Base-by-base conservation (phyloP, 2,888 invertebrate genomes). In the Isotomurus palustris region DNA sequence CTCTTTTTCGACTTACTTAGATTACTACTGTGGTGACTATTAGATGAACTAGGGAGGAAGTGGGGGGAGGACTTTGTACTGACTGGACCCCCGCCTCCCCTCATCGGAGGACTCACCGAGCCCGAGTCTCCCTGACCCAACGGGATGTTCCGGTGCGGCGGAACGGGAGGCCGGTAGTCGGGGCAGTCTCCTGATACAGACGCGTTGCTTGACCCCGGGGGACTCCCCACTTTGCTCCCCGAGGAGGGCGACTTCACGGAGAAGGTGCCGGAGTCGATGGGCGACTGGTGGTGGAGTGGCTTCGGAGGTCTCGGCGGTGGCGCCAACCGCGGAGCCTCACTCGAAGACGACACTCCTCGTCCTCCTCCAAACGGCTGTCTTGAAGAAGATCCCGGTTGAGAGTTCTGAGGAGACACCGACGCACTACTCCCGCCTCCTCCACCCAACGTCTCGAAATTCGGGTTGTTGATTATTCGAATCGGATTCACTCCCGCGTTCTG, bases 151-250 rank as follows among this genome's bases (percentile, higher is more conserved):
- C 90, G 80, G 74, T 91, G 91, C 28, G 89, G 91, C 22, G 91
- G 91, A 55, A 91, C 88, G n/a, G 90, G 90, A 3, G 91, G 90
- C 69, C 86, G 82, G 77, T 91, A 90, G 67, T 88, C 87, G 71
- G 83, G 83, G 52, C 63, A 57, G 72, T 79, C 75, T 53, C 62
- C 56, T 53, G 60, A 28, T 53, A 27, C 36, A 36, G 35, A 41
- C 36, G 57, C 58, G 35, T 25, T 49, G 14, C 47, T 19, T 14
- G 56, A 67, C 80, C 81, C 2, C 79, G 82, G 53, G 80, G 80
- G 52, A 79, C 53, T 58, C 8, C 62, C 50, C 17, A 63, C 50
- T 49, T 55, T 50, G 38, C 54, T 43, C 53, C 61, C 17, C 68
- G 78, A 32, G 19, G 40, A 35, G 38, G 54, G 56, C 44, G 55